Percentiles rank a stretch among this genome's conserved stretches.
phyloP scores from a whole-genome alignment of 2,797 vertebrate genomes.

The Lacerta viridis region DNA sequence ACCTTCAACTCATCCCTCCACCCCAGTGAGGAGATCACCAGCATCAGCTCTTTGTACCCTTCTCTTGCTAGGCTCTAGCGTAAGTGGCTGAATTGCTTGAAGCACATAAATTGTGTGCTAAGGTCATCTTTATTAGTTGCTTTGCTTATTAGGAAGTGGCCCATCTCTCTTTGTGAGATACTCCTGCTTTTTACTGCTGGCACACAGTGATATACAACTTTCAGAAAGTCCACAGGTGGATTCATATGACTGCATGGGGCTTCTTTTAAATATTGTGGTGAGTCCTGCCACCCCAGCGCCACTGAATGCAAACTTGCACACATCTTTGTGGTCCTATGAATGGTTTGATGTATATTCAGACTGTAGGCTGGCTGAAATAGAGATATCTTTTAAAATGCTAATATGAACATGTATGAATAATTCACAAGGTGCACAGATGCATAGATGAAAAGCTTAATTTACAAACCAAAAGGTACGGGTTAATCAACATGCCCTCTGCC shows the following conservation, averaged over 20 bases:
- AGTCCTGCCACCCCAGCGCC: not conserved
- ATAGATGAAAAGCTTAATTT: not conserved
- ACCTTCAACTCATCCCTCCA: constrained; percentile 20
- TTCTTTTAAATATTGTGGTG: too few relatives aligned
- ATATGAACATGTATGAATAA: not conserved
- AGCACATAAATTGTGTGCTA: constrained; percentile 59
- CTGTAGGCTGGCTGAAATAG: not conserved
- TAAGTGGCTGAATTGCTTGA: constrained; percentile 56
- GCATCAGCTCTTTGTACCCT: constrained; percentile 4
- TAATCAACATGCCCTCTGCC: not conserved
- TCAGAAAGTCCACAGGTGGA: constrained; percentile 33
- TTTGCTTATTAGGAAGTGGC: constrained; percentile 63
- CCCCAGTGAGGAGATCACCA: not conserved
- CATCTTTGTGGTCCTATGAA: not conserved
- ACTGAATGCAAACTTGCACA: not conserved
- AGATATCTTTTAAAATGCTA: not conserved
- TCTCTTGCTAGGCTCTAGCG: constrained; percentile 19
- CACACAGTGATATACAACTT: not conserved
- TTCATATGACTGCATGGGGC: not conserved
- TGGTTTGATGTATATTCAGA: not conserved
- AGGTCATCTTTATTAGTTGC: constrained; percentile 69
- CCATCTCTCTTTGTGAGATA: constrained; percentile 59
- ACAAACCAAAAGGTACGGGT: not conserved
- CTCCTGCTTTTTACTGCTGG: not conserved
- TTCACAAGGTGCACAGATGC: not conserved